These are phyloP conservation scores for Anser brachyrhynchus DNA, from an alignment of 2,113 vertebrate genomes.

Conservation along the genomic window DNA sequence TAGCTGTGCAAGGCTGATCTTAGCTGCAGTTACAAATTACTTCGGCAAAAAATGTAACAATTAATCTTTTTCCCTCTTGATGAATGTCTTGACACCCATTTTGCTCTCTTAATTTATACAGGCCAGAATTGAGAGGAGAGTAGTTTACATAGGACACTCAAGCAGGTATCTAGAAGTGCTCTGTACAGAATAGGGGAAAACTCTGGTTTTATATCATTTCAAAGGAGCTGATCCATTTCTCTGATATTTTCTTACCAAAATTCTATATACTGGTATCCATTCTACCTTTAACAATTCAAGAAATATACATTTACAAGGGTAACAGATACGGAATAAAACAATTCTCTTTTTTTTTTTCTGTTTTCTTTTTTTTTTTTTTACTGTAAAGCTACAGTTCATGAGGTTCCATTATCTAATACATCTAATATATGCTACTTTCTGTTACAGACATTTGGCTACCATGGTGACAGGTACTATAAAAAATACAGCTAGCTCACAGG, in stretches of 20 bases:
- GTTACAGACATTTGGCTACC: background rate
- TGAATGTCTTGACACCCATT: background rate
- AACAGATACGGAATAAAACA: background rate
- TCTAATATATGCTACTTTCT: background rate
- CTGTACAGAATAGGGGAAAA: background rate
- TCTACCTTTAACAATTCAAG: background rate
- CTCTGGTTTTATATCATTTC: background rate
- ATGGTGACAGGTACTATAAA: background rate
- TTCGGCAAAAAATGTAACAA: background rate
- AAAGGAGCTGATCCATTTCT: background rate
- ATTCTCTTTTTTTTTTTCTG: background rate
- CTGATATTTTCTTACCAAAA: background rate
- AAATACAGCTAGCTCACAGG: background rate
- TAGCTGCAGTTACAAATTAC: background rate
- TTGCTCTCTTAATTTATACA: background rate
- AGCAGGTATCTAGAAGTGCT: background rate
- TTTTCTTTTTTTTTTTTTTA: too few relatives aligned
- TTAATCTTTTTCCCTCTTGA: background rate
- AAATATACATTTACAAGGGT: background rate
- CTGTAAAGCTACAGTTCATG: background rate
- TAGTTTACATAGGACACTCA: rapidly evolving
- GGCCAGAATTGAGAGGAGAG: background rate
- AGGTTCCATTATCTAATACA: background rate
- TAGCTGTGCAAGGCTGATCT: background rate
- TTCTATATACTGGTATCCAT: background rate